phyloP scores from a whole-genome alignment of 2,797 vertebrate species.

The Clamator glandarius region DNA sequence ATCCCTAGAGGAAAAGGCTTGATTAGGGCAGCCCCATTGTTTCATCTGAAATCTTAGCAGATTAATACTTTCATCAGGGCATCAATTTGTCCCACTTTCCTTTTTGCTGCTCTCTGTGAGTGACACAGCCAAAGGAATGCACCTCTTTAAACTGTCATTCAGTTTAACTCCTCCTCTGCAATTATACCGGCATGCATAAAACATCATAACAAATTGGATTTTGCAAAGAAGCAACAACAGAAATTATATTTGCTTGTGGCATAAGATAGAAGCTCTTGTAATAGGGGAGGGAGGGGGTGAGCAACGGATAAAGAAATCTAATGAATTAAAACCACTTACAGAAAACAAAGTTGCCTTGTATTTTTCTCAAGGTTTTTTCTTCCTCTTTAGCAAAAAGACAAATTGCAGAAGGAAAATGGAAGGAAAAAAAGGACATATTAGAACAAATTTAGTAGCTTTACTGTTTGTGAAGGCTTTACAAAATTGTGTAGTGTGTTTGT shows the following conservation, averaged over 20 bases:
- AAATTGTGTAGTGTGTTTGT: background rate
- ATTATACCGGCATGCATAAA: conserved; percentile 74
- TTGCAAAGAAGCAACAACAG: conserved; percentile 53
- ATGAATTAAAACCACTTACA: conserved; percentile 47
- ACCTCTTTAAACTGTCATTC: conserved; percentile 69
- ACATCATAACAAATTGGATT: conserved; percentile 76
- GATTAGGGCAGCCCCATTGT: conserved; percentile 45
- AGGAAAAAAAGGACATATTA: conserved; percentile 28
- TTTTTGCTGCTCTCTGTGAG: conserved; percentile 51
- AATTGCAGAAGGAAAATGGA: background rate
- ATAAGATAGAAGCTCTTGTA: conserved; percentile 47
- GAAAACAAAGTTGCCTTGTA: conserved; percentile 9
- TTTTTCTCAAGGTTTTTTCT: conserved; percentile 31
- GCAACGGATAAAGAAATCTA: conserved; percentile 28
- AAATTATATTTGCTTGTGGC: conserved; percentile 66
- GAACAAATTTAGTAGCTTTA: conserved; percentile 21
- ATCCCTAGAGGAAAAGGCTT: conserved; percentile 13
- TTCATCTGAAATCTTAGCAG: conserved; percentile 59
- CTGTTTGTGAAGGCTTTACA: conserved; percentile 20
- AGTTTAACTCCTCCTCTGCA: conserved; percentile 71
- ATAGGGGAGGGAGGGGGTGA: background rate
- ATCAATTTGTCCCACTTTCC: conserved; percentile 64
- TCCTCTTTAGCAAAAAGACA: conserved; percentile 18
- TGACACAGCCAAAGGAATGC: conserved; percentile 62
- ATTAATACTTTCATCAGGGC: conserved; percentile 62